Evolutionary conservation across 2,888 invertebrate species (phyloP), one percentile per base, ranked within the genome.

Genomic region (Schizaphis graminum): DNA sequence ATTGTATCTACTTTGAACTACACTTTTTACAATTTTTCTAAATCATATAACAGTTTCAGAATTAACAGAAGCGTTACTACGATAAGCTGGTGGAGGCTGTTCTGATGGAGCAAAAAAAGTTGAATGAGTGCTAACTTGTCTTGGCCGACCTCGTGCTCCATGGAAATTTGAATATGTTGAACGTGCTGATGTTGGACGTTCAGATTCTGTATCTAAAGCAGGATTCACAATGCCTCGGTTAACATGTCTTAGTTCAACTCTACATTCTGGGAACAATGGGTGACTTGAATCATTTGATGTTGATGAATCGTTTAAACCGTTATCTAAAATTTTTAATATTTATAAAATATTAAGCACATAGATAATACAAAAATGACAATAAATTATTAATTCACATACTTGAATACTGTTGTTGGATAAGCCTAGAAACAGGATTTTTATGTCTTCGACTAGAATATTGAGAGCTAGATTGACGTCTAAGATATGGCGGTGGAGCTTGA

Each of bases 101-200:
- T 94, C 94, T 44, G 94, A 94, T 8, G 94, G 94, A 7, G 95
- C 95, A 61, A 95, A 95, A 94, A 95, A 95, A 26, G 95, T 95
- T 10, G 95, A 94, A 90, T 95, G 94, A 53, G 94, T 93, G 44
- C 94, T 90, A 26, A 87, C 57, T 67, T 57, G 94, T 89, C 94
- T 94, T 26, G 95, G 92, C n/a, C 94, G 92, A 89, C 94, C 87
- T 35, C 95, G 94, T 84, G 91, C 94, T 3, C 98, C 98, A 95
- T 98, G 98, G 96, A 98, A 98, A 96, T 98, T 98, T 0, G 98
- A 98, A 95, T 98, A 98, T 95, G 98, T 98, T 0, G 98, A 98
- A 94, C 98, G 96, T 10, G 97, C 98, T 11, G 97, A 98, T 0
- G 97, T 97, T 0, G 98, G 98, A 89, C 98, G 96, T 95, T 97